Base-by-base conservation (phyloP, 2,113 vertebrate species). In the Dipodomys spectabilis region DNA sequence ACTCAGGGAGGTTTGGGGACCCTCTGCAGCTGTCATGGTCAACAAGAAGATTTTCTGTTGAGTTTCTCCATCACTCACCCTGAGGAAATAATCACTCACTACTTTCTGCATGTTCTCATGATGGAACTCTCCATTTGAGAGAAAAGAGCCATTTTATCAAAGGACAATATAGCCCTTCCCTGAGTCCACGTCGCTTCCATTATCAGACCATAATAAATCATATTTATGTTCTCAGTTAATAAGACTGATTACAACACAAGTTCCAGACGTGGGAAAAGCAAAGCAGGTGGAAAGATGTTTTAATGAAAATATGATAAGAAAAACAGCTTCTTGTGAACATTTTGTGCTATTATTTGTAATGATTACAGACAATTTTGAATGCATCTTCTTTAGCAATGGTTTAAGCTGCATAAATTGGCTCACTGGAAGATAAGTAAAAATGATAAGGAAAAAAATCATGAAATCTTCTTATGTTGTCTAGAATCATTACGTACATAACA, bases 31-130 rank as follows among this genome's bases (percentile, higher is more conserved):
- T 98, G 97, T 98, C 98, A 98, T 97, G 98, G 98, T 98, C 99
- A 99, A 99, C 98, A 98, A 99, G 98, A 99, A 98, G 98, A 98
- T 98, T 98, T 98, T 99, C 98, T 99, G 98, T 98, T 98, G 96
- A 98, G 98, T 98, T 98, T 97, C 96, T 96, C 98, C 98, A 98
- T 99, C 99, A 98, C 98, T 99, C 99, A 99, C 98, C 99, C 98
- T 97, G 97, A 98, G 98, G 98, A 99, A 99, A 99, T 99, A 98
- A 99, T 98, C 99, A 98, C 98, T 98, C 98, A 98, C 97, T 98
- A 96, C 97, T 97, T 97, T 97, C 97, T 98, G 98, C 98, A 98
- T 98, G 97, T 97, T 98, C 97, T 98, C 97, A 97, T 98, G 98
- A 98, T 98, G 97, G 97, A 98, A 96, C 97, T 98, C 98, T 94